Base-by-base conservation (phyloP, 2,797 vertebrate genomes). In the Astyanax mexicanus region DNA sequence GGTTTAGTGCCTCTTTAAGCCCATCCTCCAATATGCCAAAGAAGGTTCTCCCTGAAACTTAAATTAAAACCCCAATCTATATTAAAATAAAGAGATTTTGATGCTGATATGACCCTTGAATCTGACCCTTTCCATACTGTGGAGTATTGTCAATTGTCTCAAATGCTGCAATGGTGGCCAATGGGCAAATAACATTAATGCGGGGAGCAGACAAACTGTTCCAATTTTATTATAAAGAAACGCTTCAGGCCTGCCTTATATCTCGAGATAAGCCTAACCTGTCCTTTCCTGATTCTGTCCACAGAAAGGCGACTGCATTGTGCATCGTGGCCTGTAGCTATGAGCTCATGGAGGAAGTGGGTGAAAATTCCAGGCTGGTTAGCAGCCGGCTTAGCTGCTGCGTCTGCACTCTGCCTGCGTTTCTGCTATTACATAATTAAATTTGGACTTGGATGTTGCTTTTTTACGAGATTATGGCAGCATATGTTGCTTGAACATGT, bases 341-440 rank as follows among this genome's bases (percentile, higher is more conserved):
- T 73, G 70, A 78, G 62, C 70, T 78, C 70, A 73, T 54, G 6
- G 40, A 58, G 75, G 69, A 72, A 67, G 75, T 37, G 47, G 64
- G 37, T 21, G 19, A 17, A n/a, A n/a, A 61, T 58, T 19, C 49
- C 70, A 73, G 51, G 69, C 79, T 74, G 71, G 75, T 81, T 83
- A 64, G 70, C 86, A 52, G 89, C 75, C 75, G 86, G 78, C 89
- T 89, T 87, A 91, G 94, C 91, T 94, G 94, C 94, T 95, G 95
- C 92, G 94, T 96, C 93, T 90, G 92, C 94, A 92, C 86, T 94
- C 91, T 95, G 95, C 96, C 96, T 96, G 93, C 91, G 93, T 97
- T 96, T 96, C 92, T 92, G 95, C 95, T 95, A 94, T 97, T 96
- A 96, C 94, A 94, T 97, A 97, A 98, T 98, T 97, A 96, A 95